Evolutionary conservation across 2,888 invertebrate genomes (phyloP).

Genomic region (Cheilosia variabilis): DNA sequence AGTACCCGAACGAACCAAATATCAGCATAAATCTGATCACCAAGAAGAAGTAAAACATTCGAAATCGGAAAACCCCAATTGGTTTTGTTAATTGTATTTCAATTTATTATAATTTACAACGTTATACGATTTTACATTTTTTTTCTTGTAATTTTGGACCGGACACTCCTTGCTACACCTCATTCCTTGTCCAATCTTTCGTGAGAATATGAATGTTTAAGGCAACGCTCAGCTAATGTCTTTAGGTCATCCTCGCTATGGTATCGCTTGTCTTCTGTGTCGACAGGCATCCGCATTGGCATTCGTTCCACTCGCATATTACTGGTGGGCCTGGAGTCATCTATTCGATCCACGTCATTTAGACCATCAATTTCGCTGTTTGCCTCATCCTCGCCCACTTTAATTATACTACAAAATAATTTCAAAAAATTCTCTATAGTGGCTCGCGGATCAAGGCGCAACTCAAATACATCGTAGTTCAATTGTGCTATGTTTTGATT

Average conservation of each 20-base stretch:
- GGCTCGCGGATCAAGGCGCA: conserved; percentile 80
- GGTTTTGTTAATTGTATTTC: conserved; percentile 35
- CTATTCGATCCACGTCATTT: conserved; percentile 43
- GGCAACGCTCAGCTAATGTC: conserved; percentile 64
- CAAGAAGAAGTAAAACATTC: not conserved
- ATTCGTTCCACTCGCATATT: conserved; percentile 39
- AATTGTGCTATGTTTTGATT: conserved; percentile 98
- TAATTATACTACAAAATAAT: conserved; percentile 77
- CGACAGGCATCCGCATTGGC: conserved; percentile 20
- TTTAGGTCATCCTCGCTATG: conserved; percentile 67
- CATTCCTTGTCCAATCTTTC: conserved; percentile 69
- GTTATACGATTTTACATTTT: conserved; percentile 54
- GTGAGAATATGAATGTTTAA: conserved; percentile 70
- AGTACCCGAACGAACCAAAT: too few species aligned
- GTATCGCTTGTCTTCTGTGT: conserved; percentile 57
- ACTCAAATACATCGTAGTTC: conserved; percentile 80
- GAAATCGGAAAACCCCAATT: not conserved
- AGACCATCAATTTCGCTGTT: conserved; percentile 41
- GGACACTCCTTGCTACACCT: conserved; percentile 14
- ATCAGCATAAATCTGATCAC: too few species aligned
- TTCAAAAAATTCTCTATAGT: conserved; percentile 81
- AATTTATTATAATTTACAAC: conserved; percentile 72
- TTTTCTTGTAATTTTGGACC: conserved; percentile 3
- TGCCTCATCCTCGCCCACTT: conserved; percentile 29
- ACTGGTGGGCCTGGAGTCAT: conserved; percentile 33